Conservation (phyloP, 2,797 vertebrate species). For the Glossophaga mutica region DNA sequence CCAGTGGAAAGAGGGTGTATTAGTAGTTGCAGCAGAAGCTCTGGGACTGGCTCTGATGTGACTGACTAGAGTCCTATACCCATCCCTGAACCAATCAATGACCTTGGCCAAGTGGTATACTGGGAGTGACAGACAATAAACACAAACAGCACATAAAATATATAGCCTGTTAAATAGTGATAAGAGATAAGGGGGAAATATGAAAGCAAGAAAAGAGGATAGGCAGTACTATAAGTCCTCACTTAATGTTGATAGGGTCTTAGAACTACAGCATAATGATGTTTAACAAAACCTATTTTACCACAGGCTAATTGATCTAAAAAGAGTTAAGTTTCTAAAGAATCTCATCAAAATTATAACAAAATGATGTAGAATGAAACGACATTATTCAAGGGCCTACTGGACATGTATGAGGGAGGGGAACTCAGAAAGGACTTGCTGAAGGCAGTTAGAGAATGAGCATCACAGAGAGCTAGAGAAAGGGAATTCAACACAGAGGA, state of each 20-base stretch:
- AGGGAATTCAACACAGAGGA: neutral
- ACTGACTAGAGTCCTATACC: neutral
- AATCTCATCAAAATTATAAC: neutral
- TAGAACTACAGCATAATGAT: neutral
- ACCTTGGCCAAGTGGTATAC: neutral
- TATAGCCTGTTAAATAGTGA: neutral
- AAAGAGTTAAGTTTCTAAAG: neutral
- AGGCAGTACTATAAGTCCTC: neutral
- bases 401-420: neutral
- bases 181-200: neutral
- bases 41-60: neutral
- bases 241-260: neutral
- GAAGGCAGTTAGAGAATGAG: neutral
- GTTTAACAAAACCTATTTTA: neutral
- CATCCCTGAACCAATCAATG: neutral
- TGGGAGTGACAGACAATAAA: neutral
- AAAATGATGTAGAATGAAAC: neutral
- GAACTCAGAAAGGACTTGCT: neutral
- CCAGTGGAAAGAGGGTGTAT: neutral
- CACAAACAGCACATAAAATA: neutral
- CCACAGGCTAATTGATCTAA: neutral
- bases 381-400: neutral
- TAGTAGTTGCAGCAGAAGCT: neutral
- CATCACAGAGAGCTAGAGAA: neutral
- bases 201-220: neutral